Evolutionary conservation across 2,888 invertebrate species (phyloP), one percentile per base, ranked within the genome.

Genomic region (Leptura quadrifasciata): DNA sequence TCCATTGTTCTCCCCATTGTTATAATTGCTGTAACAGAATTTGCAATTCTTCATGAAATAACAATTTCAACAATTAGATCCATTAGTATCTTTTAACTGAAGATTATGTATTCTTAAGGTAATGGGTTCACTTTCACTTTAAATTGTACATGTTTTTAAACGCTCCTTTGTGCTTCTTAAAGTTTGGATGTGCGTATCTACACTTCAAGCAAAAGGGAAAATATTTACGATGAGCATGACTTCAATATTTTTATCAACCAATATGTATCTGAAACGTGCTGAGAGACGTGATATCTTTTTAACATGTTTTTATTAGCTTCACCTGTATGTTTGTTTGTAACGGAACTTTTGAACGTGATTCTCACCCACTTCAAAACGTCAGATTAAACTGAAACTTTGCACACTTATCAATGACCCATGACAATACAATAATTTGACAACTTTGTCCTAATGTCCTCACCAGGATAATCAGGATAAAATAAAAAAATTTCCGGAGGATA

Each of bases 81-180:
- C 47, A 47, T 47, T 47, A 47, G 47, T 47, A 47, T 47, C 47
- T 60, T n/a, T 24, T 21, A 24, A n/a, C 60, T 17, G 27, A 61
- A 31, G 31, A 61, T 61, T n/a, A 61, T 61, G 60, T 24, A 58
- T 61, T 61, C n/a, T 31, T 61, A 31, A 47, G 15, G n/a, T 17
- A 61, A 27, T 61, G 60, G 31, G 15, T 61, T n/a, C 6, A 61
- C 60, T 61, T 61, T 61, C 60, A 61, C 60, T 61, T 21, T n/a
- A 61, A 27, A 0, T 61, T 9, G 31, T n/a, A 17, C 8, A 61
- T 8, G 31, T 31, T 61, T 61, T 61, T 8, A 27, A 60, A 60
- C 15, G n/a, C 27, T 31, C 31, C 31, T 61, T 61, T 61, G n/a
- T 17, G 31, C 15, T 60, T 8, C 4, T 60, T 17, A 31, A 31